A percentile compares a stretch with the other conserved stretches of the same genome.
Conservation (phyloP, 2,797 vertebrate genomes). For the Squalus acanthias region DNA sequence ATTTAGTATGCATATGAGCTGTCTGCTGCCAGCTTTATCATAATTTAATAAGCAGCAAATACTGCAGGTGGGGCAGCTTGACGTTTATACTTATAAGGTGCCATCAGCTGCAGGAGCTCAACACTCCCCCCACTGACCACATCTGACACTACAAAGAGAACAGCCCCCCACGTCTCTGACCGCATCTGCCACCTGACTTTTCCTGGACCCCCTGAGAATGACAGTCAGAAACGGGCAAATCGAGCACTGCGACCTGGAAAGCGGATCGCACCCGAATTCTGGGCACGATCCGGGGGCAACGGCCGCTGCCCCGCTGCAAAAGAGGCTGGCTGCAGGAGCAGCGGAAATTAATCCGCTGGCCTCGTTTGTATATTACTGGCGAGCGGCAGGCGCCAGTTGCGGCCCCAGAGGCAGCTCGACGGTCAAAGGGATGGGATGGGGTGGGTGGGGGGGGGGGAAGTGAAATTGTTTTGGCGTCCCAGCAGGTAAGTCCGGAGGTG, state of each 20-base stretch:
- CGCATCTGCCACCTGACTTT: neutral
- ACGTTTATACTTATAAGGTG: neutral
- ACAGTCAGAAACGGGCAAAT: neutral
- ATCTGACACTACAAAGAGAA: neutral
- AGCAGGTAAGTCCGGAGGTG: too few species aligned
- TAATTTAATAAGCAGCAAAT: neutral
- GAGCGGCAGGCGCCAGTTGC: too few species aligned
- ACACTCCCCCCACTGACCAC: neutral
- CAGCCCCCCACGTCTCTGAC: neutral
- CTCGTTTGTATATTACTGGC: too few species aligned
- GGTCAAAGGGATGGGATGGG: too few species aligned
- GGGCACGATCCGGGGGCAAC: neutral
- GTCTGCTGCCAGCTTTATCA: neutral
- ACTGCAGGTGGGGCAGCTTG: too few species aligned
- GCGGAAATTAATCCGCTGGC: too few species aligned
- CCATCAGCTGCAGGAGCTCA: neutral
- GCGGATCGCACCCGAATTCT: neutral
- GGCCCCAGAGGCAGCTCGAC: too few species aligned
- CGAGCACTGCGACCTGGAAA: neutral
- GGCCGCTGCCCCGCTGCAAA: too few species aligned
- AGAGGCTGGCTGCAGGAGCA: too few species aligned
- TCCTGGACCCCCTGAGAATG: neutral
- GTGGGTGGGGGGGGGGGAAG: too few species aligned
- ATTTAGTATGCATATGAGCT: neutral
- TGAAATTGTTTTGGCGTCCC: too few species aligned